Evolutionary conservation across 2,888 invertebrate species (phyloP), one percentile per base, ranked within the genome.

Genomic region (Agrotis puta): DNA sequence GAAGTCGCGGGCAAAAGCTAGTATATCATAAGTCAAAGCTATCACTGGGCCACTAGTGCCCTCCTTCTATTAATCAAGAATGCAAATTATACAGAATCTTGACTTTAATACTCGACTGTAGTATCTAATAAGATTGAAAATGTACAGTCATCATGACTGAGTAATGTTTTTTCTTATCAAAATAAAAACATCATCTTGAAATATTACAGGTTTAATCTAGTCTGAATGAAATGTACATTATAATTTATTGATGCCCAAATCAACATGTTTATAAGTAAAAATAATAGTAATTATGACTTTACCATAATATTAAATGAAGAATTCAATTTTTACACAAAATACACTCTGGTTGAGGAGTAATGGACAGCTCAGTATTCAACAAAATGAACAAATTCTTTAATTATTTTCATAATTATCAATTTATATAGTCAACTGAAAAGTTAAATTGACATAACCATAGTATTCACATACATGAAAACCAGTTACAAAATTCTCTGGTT

Each of bases 141-240:
- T 54, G 53, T 20, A 54, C 20, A 47, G 24, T 63, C 39, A 71
- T 20, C 3, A 7, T 73, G 62, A 72, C 62, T 20, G 2, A 47
- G 11, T 39, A 7, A 47, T 53, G 5, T 0, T 47, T 47, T 59
- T 45, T 54, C 16, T 5, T 3, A 71, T 59, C 20, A 7, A 43
- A 47, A 43, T 3, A 48, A 61, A 59, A 47, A 45, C 5, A 16
- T 14, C 1, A 43, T 27, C 3, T 47, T 57, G 4, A 57, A 47
- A 24, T 48, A 20, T 5, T n/a, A 43, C 18, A 54, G 18, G 39
- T 24, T 22, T 13, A 16, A 43, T 27, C 14, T 48, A 45, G 14
- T 14, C 51, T 22, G 33, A 13, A 22, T 54, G 11, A 18, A n/a
- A 53, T 66, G 7, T 24, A 50, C 50, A 58, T 51, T 2, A 51